Base-by-base conservation (phyloP, 2,113 vertebrate species). In the Heteronetta atricapilla region DNA sequence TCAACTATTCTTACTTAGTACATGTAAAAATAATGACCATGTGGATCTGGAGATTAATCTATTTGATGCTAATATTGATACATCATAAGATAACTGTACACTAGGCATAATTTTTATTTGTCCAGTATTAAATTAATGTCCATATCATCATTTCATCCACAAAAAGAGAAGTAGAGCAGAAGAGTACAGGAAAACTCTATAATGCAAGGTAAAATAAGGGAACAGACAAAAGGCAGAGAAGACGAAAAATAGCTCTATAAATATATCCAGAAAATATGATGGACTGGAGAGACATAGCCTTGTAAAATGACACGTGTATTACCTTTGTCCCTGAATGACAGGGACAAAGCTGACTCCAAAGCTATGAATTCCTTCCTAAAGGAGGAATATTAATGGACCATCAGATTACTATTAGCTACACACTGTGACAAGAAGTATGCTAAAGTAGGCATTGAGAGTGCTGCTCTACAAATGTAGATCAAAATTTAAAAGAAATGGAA, bases 271-370 rank as follows among this genome's bases (percentile, higher is more conserved):
- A 79, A 86, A 73, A 76, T 44, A 53, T 73, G 60, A 86, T 10
- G 31, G 53, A 73, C 84, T 36, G 3, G 58, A 93, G 66, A 92
- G 4, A 69, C 28, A 28, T 62, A 60, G 19, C 17, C 34, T 82
- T 93, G 34, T 70, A 82, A 93, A 92, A 62, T 38, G n/a, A 78
- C 73, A 82, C 59, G 44, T 84, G 28, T 46, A 84, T 92, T 66
- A 88, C 62, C 25, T 81, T 25, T 87, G 53, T 38, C 40, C 58
- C 77, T 84, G 58, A 94, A 86, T 66, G 73, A 86, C 44, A 79
- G 56, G 91, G 58, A n/a, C n/a, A n/a, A n/a, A n/a, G n/a, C n/a
- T 58, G 70, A 79, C 31, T 76, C 18, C 22, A 58, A 73, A 48
- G 59, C 40, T 48, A 48, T 48, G 46, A 48, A 48, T 48, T 48